These are phyloP conservation scores for Ceratosolen fusciceps DNA, from an alignment of 1,140 invertebrate genomes.

Conservation along the genomic window DNA sequence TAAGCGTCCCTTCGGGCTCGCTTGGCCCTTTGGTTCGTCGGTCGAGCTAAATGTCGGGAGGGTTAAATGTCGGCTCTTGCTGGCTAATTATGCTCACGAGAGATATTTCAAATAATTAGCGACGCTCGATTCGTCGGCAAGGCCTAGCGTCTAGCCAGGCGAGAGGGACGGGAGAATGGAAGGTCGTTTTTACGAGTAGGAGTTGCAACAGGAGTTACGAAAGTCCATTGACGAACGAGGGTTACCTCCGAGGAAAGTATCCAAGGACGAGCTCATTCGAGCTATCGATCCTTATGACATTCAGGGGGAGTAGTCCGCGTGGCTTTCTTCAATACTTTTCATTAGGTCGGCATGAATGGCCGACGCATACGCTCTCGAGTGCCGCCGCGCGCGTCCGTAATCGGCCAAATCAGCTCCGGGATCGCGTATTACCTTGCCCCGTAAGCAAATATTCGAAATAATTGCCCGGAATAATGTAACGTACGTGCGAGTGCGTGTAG, in stretches of 20 bases:
- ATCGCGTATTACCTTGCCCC: constrained; percentile 1
- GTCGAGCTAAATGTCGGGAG: no score
- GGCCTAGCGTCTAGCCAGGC: no score
- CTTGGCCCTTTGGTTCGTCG: no score
- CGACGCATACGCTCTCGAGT: not conserved
- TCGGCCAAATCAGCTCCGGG: not conserved
- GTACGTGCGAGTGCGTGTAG: not conserved
- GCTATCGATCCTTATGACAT: constrained; percentile 1
- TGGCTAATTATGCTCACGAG: not conserved
- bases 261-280: constrained; percentile 7
- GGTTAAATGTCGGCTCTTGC: not conserved
- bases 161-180: no score
- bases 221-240: not conserved
- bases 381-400: not conserved
- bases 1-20: no score
- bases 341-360: not conserved
- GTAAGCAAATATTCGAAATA: not conserved
- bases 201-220: no score
- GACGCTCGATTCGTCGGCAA: no score
- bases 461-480: not conserved
- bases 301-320: constrained; percentile 2
- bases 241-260: not conserved
- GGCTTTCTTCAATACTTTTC: constrained; percentile 12
- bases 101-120: not conserved
- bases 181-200: no score